Conservation (phyloP, 2,113 vertebrate species). For the Perccottus glenii region DNA sequence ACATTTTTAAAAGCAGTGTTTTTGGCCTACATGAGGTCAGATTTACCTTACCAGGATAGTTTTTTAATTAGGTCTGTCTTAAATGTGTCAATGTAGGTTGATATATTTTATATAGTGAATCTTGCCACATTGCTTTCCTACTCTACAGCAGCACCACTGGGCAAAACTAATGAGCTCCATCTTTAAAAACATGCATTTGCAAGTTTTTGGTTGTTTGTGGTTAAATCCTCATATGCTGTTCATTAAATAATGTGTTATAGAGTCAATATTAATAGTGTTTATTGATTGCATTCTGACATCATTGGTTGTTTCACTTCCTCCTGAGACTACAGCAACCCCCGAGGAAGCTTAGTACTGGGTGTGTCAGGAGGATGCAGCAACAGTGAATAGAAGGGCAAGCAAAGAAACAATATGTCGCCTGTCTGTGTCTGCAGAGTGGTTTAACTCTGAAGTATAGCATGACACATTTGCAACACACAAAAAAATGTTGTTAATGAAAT, state of each 20-base stretch:
- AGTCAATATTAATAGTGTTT: neutral
- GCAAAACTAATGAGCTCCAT: too few species aligned
- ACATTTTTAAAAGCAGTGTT: too few species aligned
- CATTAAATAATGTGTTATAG: neutral
- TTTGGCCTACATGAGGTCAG: too few species aligned
- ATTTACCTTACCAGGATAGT: too few species aligned
- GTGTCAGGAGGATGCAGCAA: slow-evolving; percentile 29
- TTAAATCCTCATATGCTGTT: slow-evolving; percentile 31
- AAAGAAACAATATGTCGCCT: slow-evolving; percentile 36
- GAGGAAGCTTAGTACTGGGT: slow-evolving; percentile 42
- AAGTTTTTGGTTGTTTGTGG: slow-evolving; percentile 1
- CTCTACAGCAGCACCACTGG: too few species aligned
- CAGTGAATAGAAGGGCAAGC: slow-evolving; percentile 17
- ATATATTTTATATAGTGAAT: too few species aligned
- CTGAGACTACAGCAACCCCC: slow-evolving; percentile 9
- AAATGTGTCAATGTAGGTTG: too few species aligned
- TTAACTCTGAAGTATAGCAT: slow-evolving; percentile 12
- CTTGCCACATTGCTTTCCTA: too few species aligned
- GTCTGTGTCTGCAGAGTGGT: slow-evolving; percentile 31
- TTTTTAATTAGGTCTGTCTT: too few species aligned
- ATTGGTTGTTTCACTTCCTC: slow-evolving; percentile 49
- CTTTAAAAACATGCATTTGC: neutral
- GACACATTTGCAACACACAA: neutral
- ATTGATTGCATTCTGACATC: slow-evolving; percentile 48
- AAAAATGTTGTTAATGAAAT: slow-evolving; percentile 16